Evolutionary conservation across 2,888 invertebrate species (phyloP).

Genomic region (Helobdella robusta): DNA sequence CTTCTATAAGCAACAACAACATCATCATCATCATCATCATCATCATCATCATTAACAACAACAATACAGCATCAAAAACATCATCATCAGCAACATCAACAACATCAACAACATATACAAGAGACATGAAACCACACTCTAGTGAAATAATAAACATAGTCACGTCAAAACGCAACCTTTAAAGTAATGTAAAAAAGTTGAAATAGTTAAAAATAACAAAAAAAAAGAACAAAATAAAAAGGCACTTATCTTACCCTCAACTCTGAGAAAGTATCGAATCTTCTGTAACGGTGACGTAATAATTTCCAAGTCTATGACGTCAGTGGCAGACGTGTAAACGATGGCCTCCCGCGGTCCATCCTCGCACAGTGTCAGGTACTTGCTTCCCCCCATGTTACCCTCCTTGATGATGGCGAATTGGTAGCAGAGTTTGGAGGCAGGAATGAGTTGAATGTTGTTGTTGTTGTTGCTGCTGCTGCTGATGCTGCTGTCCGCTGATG

Average conservation of each 20-base stretch:
- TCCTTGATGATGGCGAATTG: slow-evolving; percentile 27
- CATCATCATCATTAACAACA: too few species aligned
- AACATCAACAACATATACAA: too few species aligned
- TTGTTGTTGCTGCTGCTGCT: background rate
- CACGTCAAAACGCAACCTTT: too few species aligned
- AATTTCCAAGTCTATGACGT: slow-evolving; percentile 22
- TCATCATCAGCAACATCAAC: too few species aligned
- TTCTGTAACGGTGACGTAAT: background rate
- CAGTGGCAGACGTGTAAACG: slow-evolving; percentile 20
- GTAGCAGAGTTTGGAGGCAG: slow-evolving; percentile 24
- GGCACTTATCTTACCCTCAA: background rate
- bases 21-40: too few species aligned
- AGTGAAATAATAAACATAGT: too few species aligned
- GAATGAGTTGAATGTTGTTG: too few species aligned
- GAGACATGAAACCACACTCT: too few species aligned
- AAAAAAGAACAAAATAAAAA: slow-evolving; percentile 7
- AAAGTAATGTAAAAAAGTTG: background rate
- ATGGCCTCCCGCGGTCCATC: slow-evolving; percentile 24
- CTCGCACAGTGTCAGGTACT: slow-evolving; percentile 26
- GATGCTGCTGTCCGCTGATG: background rate
- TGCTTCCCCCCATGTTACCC: background rate
- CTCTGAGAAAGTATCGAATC: slow-evolving; percentile 1
- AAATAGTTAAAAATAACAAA: background rate
- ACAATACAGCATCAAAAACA: too few species aligned
- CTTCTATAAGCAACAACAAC: too few species aligned